phyloP scores from a whole-genome alignment of 2,797 vertebrate genomes.

The Lagorchestes hirsutus region DNA sequence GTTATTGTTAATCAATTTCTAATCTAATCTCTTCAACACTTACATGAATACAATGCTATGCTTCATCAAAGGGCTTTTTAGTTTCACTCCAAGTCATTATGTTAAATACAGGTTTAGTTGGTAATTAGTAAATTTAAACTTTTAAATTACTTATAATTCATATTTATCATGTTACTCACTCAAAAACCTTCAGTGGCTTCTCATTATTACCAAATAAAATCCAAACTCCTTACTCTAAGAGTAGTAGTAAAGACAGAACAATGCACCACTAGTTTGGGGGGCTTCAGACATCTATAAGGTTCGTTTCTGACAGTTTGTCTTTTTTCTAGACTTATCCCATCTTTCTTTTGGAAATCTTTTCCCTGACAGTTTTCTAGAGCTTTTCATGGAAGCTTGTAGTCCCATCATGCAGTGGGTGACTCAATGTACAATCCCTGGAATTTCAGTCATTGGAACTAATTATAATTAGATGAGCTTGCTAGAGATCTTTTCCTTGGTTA shows the following conservation, averaged over 20 bases:
- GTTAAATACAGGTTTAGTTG: neutral
- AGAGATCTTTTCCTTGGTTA: neutral
- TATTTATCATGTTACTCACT: neutral
- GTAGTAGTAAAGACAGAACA: neutral
- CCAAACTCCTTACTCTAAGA: neutral
- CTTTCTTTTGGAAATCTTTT: neutral
- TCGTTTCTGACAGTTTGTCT: neutral
- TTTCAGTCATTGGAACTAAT: neutral
- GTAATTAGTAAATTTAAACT: constrained; percentile 6
- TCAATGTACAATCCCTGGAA: neutral
- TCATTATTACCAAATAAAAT: neutral
- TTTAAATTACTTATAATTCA: neutral
- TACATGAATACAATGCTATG: constrained; percentile 31
- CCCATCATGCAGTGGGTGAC: neutral
- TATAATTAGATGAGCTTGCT: neutral
- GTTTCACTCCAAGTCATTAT: constrained; percentile 17
- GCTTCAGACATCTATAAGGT: neutral
- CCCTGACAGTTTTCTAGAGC: neutral
- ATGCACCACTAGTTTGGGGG: neutral
- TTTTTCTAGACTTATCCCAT: neutral
- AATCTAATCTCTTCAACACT: constrained; percentile 64
- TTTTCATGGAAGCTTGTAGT: neutral
- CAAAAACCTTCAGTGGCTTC: neutral
- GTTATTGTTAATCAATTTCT: constrained; percentile 64
- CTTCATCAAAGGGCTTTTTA: constrained; percentile 23